Evolutionary conservation across 2,797 vertebrate species (phyloP), one percentile per base, ranked within the genome.

Genomic region (Myripristis jacobus): DNA sequence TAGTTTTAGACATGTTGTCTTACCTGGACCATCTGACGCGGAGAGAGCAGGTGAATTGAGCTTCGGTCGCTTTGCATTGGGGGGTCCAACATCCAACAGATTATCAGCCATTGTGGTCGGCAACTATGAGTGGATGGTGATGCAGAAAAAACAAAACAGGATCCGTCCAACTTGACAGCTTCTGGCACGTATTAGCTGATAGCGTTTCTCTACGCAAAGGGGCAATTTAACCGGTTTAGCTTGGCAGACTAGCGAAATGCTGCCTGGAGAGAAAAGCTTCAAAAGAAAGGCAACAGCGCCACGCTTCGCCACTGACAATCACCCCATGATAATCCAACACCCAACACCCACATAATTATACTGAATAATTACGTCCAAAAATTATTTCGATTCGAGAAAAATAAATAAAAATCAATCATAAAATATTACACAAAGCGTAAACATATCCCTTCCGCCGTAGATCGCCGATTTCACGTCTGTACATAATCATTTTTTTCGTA

Each of bases 41-140:
- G 96, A 95, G 84, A 97, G 95, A 74, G 94, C 94, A 78, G 97
- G 96, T 85, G 97, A 97, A 93, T 96, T 96, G 73, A 99, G 95
- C 94, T 98, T 98, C 90, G 96, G 94, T 95, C 97, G 94, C 94
- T 98, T 99, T 82, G 97, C 94, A 91, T 94, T 96, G 83, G 97
- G 95, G 91, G 97, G 96, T 95, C 97, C 97, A 84, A 95, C 95
- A 80, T 98, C 97, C 91, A 98, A 94, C 91, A 98, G 93, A 94
- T 99, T 98, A 90, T 99, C 97, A 93, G 96, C 96, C 97, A 98
- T 98, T 89, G 83, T 92, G 82, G 16, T 86, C 55, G 29, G 56
- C 50, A 66, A 58, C 61, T 57, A 54, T 81, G 67, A 84, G 81
- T 73, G 64, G 70, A 61, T 65, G 61, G 63, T 70, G 80, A 68